Conservation (phyloP, 1,140 invertebrate species). For the Nebria ingens region DNA sequence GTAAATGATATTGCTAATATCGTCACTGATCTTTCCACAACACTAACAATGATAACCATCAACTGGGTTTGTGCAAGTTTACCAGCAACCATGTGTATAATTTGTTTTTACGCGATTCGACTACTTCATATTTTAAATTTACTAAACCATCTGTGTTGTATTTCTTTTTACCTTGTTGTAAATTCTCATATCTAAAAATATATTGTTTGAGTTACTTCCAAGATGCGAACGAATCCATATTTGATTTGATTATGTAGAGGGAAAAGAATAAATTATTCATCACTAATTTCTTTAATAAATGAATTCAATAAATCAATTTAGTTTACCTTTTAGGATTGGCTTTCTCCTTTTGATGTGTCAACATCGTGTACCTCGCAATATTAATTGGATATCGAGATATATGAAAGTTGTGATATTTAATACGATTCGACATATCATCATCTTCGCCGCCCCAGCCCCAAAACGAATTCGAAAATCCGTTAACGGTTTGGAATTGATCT, state of each 20-base stretch:
- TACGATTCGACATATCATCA: constrained; percentile 82
- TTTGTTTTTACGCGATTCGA: constrained; percentile 54
- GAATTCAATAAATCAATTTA: too few relatives aligned
- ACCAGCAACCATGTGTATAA: constrained; percentile 69
- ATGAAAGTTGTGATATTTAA: constrained; percentile 65
- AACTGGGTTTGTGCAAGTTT: constrained; percentile 46
- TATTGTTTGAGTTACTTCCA: too few relatives aligned
- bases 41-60: constrained; percentile 32
- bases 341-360: constrained; percentile 77
- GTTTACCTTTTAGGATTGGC: constrained; percentile 77
- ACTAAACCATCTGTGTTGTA: constrained; percentile 78
- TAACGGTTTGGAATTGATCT: constrained; percentile 70
- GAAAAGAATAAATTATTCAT: too few relatives aligned
- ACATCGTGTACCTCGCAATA: constrained; percentile 84
- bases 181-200: constrained; percentile 65
- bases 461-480: constrained; percentile 86
- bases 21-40: not conserved
- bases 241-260: too few relatives aligned
- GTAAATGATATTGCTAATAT: too few relatives aligned
- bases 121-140: constrained; percentile 70
- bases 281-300: too few relatives aligned
- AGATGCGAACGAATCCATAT: not conserved
- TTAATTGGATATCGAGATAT: constrained; percentile 78
- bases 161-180: constrained; percentile 70
- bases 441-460: constrained; percentile 93